These are phyloP conservation scores for Antheraea pernyi DNA, from an alignment of 1,140 invertebrate species.

Conservation along the genomic window DNA sequence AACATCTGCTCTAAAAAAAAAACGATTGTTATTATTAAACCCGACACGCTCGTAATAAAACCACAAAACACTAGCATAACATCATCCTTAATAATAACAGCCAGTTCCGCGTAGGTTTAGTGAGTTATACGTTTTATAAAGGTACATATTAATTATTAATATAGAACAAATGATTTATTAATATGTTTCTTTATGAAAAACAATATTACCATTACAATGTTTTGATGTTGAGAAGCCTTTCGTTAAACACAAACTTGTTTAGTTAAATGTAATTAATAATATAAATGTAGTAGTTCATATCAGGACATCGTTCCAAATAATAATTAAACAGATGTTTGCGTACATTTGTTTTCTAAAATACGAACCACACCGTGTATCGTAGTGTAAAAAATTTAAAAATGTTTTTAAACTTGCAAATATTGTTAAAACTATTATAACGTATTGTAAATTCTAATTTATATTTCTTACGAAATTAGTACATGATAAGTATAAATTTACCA, in stretches of 20 bases:
- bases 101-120: not conserved
- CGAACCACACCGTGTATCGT: not conserved
- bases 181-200: not conserved
- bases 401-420: too few relatives aligned
- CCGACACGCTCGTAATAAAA: not conserved
- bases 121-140: too few relatives aligned
- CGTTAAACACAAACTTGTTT: not conserved
- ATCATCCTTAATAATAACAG: not conserved
- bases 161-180: not conserved
- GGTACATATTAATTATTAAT: not conserved
- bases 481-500: too few relatives aligned
- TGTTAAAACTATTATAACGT: too few relatives aligned
- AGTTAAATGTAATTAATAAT: constrained; percentile 2
- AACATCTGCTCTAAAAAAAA: constrained; percentile 10
- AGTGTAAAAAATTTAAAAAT: not conserved
- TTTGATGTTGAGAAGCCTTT: not conserved
- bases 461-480: too few relatives aligned
- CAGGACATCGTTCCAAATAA: constrained; percentile 6
- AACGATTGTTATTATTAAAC: not conserved
- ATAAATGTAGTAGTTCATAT: not conserved
- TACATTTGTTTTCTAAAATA: not conserved
- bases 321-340: not conserved
- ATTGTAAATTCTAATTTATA: too few relatives aligned
- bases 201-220: not conserved
- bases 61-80: not conserved